Evolutionary conservation across 2,797 vertebrate species (phyloP), one percentile per base, ranked within the genome.

Genomic region (Neopelma chrysocephalum): DNA sequence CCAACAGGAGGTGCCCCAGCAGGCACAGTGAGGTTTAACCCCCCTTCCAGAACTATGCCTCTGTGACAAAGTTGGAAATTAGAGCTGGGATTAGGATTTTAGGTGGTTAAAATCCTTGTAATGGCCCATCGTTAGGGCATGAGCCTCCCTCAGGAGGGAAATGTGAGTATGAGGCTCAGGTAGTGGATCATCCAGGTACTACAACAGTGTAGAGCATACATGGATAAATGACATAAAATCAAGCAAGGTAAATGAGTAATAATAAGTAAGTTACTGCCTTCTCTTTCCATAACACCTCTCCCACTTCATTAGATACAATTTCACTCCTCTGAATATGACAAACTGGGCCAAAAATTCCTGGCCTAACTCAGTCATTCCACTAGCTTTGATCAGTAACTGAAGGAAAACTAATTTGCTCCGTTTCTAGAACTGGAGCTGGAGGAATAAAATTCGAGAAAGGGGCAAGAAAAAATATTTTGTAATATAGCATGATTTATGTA

Each of bases 401-500:
- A 86, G 42, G 62, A 90, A 87, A 94, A 80, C 51, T 70, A 86
- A 85, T 92, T 92, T 92, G 9, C 27, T 91, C 58, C 68, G 82
- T 90, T 96, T 93, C 90, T 89, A 93, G 81, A 92, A 84, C 25
- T 64, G 64, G 51, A 60, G 66, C 56, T 72, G 68, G 36, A 94
- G 53, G 48, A 93, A 76, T 86, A 92, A 82, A 87, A 92, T 83
- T 89, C 78, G 94, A 95, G 80, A 89, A 83, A 75, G 40, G 26
- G 34, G 16, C 40, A 77, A 87, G 71, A 60, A 89, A 93, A 85
- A 91, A 87, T 43, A 90, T 65, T 95, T 84, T 94, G 69, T 62
- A 90, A 93, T 83, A 38, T 66, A 88, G 22, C 38, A 58, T 92
- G 92, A 97, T 97, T 97, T 97, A 97, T 96, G 91, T 94, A 91